Base-by-base conservation (phyloP, 2,797 vertebrate genomes). In the Fistularia commersonii region DNA sequence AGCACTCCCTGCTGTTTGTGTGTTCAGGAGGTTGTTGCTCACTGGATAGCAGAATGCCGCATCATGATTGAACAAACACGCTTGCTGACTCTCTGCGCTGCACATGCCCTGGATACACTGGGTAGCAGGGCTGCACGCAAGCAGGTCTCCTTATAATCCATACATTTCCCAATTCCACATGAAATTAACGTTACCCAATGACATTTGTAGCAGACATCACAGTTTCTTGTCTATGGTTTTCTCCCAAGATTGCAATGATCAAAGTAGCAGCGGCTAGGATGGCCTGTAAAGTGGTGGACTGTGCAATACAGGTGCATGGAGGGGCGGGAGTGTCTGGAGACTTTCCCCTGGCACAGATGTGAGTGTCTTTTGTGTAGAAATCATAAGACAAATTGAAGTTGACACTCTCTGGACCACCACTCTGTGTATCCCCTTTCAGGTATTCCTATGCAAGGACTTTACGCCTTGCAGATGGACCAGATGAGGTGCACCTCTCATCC, bases 401-500 rank as follows among this genome's bases (percentile, higher is more conserved):
- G 1, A 13, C 46, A 0, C 11, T 7, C 1, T 11, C 8, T 8
- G 9, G 57, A 5, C 64, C 3, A 3, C 3, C 0, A 6, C 7
- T 34, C 7, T 8, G 1, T 7, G 31, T 7, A 3, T 54, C 50
- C 38, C 8, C 32, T 10, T 9, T 0, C 74, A 98, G 95, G 93
- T 98, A 95, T 32, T 72, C 89, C 0, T 54, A 88, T 0, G 72
- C 69, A 0, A 88, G 93, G 34, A 85, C 91, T 10, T 63, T 98
- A 15, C 91, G 94, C 31, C 59, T 99, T 8, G 95, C 95, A 0
- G 95, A 98, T 0, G 95, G 97, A 3, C 95, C 95, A 0, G 94
- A 98, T 3, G 96, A 98, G 86, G 95, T 98, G 44, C 95, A 98
- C 57, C 93, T 98, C 51, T 95, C 94, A 1, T 76, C 93, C 1